Conservation (phyloP, 2,888 invertebrate species). For the Asteroscopus sphinx region DNA sequence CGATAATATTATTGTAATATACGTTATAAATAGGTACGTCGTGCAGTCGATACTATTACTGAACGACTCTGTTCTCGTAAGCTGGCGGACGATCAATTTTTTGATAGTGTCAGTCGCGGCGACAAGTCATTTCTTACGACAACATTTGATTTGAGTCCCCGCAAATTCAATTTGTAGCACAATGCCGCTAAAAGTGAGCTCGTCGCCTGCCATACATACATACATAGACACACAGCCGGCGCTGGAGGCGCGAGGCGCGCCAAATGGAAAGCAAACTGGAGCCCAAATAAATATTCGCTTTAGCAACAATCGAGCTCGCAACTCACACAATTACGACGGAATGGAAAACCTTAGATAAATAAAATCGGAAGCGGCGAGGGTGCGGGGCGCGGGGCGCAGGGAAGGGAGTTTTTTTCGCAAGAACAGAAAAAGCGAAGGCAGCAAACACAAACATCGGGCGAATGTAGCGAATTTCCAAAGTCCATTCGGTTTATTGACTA, state of each 20-base stretch:
- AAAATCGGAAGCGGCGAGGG: constrained; percentile 81
- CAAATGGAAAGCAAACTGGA: constrained; percentile 82
- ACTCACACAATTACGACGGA: constrained; percentile 87
- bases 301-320: constrained; percentile 86
- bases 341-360: constrained; percentile 89
- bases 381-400: constrained; percentile 41
- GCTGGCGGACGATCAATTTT: constrained; percentile 82
- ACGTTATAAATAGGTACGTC: constrained; percentile 5
- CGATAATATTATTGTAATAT: constrained; percentile 41
- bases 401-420: constrained; percentile 72
- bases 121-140: constrained; percentile 84
- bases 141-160: constrained; percentile 85
- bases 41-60: constrained; percentile 21
- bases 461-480: constrained; percentile 87
- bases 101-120: constrained; percentile 86
- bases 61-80: constrained; percentile 34
- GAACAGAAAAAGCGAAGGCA: constrained; percentile 80
- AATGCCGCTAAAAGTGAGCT: constrained; percentile 68
- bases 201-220: constrained; percentile 31
- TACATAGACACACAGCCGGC: constrained; percentile 19
- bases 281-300: constrained; percentile 89
- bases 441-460: constrained; percentile 85
- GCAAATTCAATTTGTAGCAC: constrained; percentile 86
- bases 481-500: constrained; percentile 88
- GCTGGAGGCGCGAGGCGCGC: constrained; percentile 36